These are phyloP conservation scores for Myrmecophaga tridactyla DNA, from an alignment of 2,113 vertebrate genomes.

Conservation along the genomic window DNA sequence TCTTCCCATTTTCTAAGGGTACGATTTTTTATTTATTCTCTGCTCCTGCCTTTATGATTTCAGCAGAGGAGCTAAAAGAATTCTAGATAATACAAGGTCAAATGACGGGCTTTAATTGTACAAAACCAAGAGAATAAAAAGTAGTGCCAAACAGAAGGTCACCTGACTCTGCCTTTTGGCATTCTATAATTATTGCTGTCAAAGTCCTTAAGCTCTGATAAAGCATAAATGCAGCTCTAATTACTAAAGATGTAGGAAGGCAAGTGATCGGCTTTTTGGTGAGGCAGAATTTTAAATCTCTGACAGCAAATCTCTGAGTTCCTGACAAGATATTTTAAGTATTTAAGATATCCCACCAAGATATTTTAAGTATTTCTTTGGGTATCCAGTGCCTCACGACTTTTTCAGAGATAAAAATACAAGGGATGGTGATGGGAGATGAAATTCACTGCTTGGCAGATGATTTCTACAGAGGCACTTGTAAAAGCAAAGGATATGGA, in stretches of 20 bases:
- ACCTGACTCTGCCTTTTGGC: neutral
- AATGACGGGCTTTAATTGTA: neutral
- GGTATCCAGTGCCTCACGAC: neutral
- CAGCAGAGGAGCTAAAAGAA: neutral
- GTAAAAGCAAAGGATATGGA: neutral
- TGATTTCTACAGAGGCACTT: neutral
- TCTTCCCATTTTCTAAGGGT: neutral
- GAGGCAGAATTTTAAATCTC: conserved; percentile 9
- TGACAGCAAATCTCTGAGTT: conserved; percentile 36
- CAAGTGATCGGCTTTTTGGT: neutral
- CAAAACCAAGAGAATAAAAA: conserved; percentile 36
- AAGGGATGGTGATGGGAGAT: neutral
- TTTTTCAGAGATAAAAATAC: neutral
- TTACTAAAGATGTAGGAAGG: neutral
- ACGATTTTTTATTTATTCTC: neutral
- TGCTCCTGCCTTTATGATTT: neutral
- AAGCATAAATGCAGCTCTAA: neutral
- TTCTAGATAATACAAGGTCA: conserved; percentile 1
- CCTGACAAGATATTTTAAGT: conserved; percentile 22
- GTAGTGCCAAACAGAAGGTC: neutral
- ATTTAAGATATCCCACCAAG: neutral
- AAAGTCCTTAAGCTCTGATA: neutral
- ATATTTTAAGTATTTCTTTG: conserved; percentile 31
- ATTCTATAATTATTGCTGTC: conserved; percentile 35
- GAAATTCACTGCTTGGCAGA: neutral